Conservation (phyloP, 2,888 invertebrate species). For the Ennomos erosarius region DNA sequence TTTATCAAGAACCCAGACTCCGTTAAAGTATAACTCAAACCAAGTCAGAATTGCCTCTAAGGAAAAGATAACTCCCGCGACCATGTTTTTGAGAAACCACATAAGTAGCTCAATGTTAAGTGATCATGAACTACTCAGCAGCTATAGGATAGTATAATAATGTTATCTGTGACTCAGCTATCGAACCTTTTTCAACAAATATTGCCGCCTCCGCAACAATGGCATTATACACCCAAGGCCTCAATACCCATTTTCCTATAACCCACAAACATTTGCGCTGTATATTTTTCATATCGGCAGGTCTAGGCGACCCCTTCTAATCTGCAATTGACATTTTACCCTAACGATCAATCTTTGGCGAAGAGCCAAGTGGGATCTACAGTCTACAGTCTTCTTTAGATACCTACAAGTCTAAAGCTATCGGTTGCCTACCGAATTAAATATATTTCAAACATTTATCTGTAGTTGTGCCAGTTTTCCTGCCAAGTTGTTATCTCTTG, state of each 20-base stretch:
- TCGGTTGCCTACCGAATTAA: conserved; percentile 11
- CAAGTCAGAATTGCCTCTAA: too few species aligned
- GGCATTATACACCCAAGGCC: conserved; percentile 19
- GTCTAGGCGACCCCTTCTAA: conserved; percentile 45
- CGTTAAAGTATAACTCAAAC: too few species aligned
- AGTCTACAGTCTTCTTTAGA: conserved; percentile 34
- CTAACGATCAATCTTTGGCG: conserved; percentile 69
- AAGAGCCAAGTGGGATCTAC: conserved; percentile 51
- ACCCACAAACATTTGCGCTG: conserved; percentile 14
- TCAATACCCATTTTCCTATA: conserved; percentile 19
- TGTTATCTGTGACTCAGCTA: not conserved
- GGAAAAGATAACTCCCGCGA: too few species aligned
- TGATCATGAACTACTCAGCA: not conserved
- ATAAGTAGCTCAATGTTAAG: not conserved
- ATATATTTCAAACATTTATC: conserved; percentile 17
- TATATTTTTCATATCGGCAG: conserved; percentile 18
- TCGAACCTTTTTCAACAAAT: conserved; percentile 15
- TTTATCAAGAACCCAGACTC: too few species aligned
- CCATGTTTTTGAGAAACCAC: too few species aligned
- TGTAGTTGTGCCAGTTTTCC: not conserved
- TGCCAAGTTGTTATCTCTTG: not conserved
- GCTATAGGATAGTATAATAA: too few species aligned
- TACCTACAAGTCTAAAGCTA: conserved; percentile 24
- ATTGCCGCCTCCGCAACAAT: conserved; percentile 24
- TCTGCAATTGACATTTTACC: conserved; percentile 68